Percentiles rank a stretch among this genome's conserved stretches.
Evolutionary conservation across 2,113 vertebrate species (phyloP).

Genomic region (Xiphophorus hellerii): DNA sequence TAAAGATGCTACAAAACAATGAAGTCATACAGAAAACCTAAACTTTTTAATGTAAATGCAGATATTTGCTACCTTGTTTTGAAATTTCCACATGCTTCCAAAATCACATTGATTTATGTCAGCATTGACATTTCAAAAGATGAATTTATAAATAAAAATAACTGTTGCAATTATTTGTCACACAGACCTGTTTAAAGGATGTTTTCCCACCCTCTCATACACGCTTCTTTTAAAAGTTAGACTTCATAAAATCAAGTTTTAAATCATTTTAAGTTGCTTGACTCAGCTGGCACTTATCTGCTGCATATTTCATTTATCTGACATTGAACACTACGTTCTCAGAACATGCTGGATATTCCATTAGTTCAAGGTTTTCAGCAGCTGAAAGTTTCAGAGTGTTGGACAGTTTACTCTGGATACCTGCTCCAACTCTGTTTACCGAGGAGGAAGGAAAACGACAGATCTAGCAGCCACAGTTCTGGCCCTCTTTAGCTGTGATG

Average conservation of each 20-base stretch:
- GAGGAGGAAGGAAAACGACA: neutral
- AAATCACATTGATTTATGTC: too few relatives aligned
- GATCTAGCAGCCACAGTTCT: conserved; percentile 2
- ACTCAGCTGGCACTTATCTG: neutral
- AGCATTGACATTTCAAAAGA: too few relatives aligned
- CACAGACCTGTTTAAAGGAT: neutral
- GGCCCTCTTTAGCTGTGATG: conserved; percentile 10
- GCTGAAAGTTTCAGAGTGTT: conserved; percentile 2
- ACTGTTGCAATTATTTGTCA: too few relatives aligned
- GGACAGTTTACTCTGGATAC: conserved; percentile 24
- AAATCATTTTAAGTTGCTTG: neutral
- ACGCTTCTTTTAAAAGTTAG: too few relatives aligned
- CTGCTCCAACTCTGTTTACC: conserved; percentile 9
- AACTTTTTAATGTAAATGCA: too few relatives aligned
- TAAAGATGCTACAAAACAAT: too few relatives aligned
- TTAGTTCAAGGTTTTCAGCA: conserved; percentile 2
- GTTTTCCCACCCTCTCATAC: neutral
- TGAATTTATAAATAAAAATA: too few relatives aligned
- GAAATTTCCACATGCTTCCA: too few relatives aligned
- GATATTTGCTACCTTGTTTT: too few relatives aligned
- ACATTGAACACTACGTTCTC: neutral
- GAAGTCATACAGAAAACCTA: too few relatives aligned
- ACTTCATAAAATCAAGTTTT: neutral
- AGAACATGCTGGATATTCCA: neutral
- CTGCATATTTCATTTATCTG: neutral